Base-by-base conservation (phyloP, 2,888 invertebrate species). In the Cryptus armator region DNA sequence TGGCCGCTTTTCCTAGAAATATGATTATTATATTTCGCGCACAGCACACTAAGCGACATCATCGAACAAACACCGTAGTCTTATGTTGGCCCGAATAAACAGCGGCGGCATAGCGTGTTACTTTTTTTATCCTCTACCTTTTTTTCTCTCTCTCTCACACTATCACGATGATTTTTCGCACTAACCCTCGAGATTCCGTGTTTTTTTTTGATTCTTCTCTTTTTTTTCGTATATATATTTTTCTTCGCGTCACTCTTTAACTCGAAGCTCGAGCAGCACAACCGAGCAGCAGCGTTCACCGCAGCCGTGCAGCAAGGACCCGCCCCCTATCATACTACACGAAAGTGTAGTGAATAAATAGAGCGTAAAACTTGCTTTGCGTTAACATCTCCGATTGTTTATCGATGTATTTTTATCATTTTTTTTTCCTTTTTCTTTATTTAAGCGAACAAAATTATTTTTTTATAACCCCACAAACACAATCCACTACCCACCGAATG, bases 301-400 rank as follows among this genome's bases (percentile, higher is more conserved):
- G 84, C 77, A 86, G 82, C 80, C 78, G 72, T 75, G 64, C 78
- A 82, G 80, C 82, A 89, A 90, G 89, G 91, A 92, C 91, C 92
- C 92, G 91, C 89, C 91, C 92, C 91, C 91, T 90, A 89, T 91
- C 91, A 91, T 90, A 89, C 92, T 93, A 93, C 90, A 92, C 93
- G 86, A 93, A 93, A 62, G 92, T 93, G 91, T 93, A 93, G 90
- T 91, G 92, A 88, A 93, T 93, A 89, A 93, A 93, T 86, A 93
- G 93, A 89, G 93, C 93, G 89, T 93, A 92, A 89, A 93, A 92
- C 89, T 92, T 92, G 90, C 92, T 93, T 90, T 92, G 92, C 90
- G 93, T 92, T 89, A 93, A 90, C 93, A 93, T 93, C 88, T 90
- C 89, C 81, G 77, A 14, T 74, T 64, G 72, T 71, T 66, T 71